phyloP scores from a whole-genome alignment of 2,113 vertebrate species.

The Microtus richardsoni region DNA sequence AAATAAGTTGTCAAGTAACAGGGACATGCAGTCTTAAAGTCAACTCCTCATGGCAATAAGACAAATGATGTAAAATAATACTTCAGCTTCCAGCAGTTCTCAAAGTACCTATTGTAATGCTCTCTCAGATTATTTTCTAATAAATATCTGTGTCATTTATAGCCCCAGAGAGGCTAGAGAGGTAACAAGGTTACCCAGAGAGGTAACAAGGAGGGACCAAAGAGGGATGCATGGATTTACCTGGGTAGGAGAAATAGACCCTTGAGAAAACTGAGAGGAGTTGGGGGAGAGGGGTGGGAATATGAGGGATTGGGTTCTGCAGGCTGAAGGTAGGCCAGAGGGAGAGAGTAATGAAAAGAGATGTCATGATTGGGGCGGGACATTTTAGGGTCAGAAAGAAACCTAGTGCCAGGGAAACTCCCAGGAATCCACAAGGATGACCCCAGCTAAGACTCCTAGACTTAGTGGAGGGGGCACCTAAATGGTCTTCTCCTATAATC shows the following conservation, averaged over 20 bases:
- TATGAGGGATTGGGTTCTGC: background rate
- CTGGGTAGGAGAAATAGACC: background rate
- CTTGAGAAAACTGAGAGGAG: background rate
- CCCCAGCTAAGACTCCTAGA: background rate
- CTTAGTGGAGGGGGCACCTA: background rate
- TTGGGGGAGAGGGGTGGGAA: background rate
- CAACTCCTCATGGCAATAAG: background rate
- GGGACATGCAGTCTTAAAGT: background rate
- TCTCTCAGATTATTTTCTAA: conserved; percentile 45
- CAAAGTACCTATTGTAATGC: background rate
- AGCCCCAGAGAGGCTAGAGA: background rate
- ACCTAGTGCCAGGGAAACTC: background rate
- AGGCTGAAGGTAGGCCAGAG: background rate
- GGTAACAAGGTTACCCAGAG: background rate
- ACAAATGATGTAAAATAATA: conserved; percentile 2
- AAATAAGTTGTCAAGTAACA: background rate
- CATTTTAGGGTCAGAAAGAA: background rate
- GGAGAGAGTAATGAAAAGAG: background rate
- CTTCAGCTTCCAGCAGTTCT: background rate
- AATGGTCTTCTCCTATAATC: background rate
- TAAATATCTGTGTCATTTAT: background rate
- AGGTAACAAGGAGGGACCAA: background rate
- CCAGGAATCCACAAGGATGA: background rate
- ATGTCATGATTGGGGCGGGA: background rate
- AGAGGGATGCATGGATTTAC: background rate